A percentile compares a stretch with the other conserved stretches of the same genome.
Evolutionary conservation across 2,113 vertebrate species (phyloP).

Genomic region (Phaetusa simplex): DNA sequence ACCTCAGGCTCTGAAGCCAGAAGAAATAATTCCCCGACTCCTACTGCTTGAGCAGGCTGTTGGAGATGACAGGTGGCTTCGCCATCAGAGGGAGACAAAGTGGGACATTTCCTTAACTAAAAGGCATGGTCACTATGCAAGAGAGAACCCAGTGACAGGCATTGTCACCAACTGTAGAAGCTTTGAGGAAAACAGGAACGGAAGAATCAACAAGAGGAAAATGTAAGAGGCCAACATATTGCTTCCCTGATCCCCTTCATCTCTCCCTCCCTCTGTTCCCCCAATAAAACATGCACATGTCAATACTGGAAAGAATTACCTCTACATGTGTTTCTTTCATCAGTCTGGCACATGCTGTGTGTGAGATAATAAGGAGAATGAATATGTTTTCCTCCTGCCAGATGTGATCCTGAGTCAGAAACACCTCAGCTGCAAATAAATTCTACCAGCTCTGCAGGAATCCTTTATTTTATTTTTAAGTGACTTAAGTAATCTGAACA

Average conservation of each 20-base stretch:
- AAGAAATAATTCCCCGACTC: background rate
- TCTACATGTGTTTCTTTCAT: background rate
- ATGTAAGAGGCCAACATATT: fast-evolving
- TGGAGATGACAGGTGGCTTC: background rate
- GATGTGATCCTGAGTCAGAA: background rate
- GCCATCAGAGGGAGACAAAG: background rate
- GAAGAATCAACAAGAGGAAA: background rate
- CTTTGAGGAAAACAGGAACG: background rate
- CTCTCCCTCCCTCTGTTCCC: background rate
- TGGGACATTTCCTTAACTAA: background rate
- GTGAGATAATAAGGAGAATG: background rate
- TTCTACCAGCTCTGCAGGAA: background rate
- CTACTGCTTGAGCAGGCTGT: background rate
- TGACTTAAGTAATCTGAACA: constrained; percentile 28
- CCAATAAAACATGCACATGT: background rate
- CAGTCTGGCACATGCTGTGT: background rate
- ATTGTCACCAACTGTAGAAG: background rate
- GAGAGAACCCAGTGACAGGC: background rate
- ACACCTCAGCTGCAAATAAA: background rate
- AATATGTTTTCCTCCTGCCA: background rate
- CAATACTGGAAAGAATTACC: background rate
- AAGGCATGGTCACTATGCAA: background rate
- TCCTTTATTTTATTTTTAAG: constrained; percentile 28
- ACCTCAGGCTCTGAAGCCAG: background rate
- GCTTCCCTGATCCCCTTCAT: background rate